A percentile compares a stretch with the other conserved stretches of the same genome.
Evolutionary conservation across 2,888 invertebrate genomes (phyloP).

Genomic region (Philereme vetulata): DNA sequence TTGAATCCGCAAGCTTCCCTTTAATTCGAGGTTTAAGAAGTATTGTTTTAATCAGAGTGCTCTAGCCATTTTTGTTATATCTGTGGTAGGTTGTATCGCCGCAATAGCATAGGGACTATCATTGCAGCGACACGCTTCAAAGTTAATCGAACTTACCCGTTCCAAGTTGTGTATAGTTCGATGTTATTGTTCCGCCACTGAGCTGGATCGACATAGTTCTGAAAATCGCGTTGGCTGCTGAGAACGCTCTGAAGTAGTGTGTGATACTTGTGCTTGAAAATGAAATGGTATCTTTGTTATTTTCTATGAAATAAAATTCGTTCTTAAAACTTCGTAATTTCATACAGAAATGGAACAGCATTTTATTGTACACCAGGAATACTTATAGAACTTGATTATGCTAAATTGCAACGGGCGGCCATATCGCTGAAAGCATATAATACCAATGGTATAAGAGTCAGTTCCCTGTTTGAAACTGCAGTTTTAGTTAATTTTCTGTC

Average conservation of each 20-base stretch:
- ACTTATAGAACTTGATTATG: too few species aligned
- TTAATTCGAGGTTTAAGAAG: too few species aligned
- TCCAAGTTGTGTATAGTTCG: slow-evolving; percentile 15
- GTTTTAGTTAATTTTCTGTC: too few species aligned
- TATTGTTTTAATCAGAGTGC: not conserved
- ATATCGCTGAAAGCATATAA: too few species aligned
- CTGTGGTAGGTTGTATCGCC: slow-evolving; percentile 5
- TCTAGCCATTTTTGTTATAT: not conserved
- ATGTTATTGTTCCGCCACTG: slow-evolving; percentile 15
- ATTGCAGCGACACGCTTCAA: slow-evolving; percentile 33
- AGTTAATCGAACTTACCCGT: slow-evolving; percentile 32
- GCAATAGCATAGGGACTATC: slow-evolving; percentile 28
- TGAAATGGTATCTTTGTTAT: not conserved
- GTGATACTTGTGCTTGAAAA: not conserved
- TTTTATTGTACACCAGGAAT: too few species aligned
- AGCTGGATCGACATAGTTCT: slow-evolving; percentile 18
- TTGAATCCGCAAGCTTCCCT: too few species aligned
- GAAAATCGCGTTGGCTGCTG: slow-evolving; percentile 2
- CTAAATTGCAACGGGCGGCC: too few species aligned
- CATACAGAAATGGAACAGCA: too few species aligned
- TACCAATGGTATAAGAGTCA: too few species aligned
- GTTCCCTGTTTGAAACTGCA: too few species aligned
- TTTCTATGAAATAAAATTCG: too few species aligned
- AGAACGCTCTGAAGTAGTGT: not conserved
- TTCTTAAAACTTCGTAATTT: too few species aligned